Conservation (phyloP, 2,888 invertebrate species). For the Spialia ferax region DNA sequence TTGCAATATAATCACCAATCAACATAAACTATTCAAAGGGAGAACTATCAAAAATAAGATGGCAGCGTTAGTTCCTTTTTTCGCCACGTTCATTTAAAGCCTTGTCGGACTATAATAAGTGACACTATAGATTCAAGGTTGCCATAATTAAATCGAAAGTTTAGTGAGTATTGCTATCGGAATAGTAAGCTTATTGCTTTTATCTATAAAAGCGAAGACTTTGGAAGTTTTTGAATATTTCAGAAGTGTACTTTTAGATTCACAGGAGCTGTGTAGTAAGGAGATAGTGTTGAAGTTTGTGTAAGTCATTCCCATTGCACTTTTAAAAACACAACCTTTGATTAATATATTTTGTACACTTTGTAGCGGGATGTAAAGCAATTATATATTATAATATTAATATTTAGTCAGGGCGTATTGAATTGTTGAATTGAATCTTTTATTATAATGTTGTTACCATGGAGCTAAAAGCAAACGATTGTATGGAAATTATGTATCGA, state of each 20-base stretch:
- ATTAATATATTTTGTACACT: constrained; percentile 17
- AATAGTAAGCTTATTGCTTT: background rate
- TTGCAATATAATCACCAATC: no score
- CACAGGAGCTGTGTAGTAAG: constrained; percentile 13
- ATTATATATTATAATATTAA: constrained; percentile 20
- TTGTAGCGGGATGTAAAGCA: constrained; percentile 29
- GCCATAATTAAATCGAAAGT: constrained; percentile 20
- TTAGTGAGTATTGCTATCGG: constrained; percentile 24
- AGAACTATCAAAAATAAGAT: no score
- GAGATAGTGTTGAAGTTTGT: background rate
- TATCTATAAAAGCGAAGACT: background rate
- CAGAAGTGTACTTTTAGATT: constrained; percentile 19
- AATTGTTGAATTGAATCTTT: constrained; percentile 21
- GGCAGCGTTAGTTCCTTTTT: no score
- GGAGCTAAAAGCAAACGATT: constrained; percentile 14
- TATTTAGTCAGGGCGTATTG: background rate
- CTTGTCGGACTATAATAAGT: no score
- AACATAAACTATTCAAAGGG: no score
- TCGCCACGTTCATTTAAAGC: no score
- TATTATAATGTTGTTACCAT: constrained; percentile 9
- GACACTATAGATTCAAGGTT: constrained; percentile 20
- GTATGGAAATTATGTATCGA: constrained; percentile 17
- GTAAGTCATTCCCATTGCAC: constrained; percentile 33
- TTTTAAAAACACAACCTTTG: constrained; percentile 22
- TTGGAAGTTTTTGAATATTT: background rate